These are phyloP conservation scores for Tanaodytes sp. DNA, from an alignment of 2,888 invertebrate genomes.

Conservation along the genomic window DNA sequence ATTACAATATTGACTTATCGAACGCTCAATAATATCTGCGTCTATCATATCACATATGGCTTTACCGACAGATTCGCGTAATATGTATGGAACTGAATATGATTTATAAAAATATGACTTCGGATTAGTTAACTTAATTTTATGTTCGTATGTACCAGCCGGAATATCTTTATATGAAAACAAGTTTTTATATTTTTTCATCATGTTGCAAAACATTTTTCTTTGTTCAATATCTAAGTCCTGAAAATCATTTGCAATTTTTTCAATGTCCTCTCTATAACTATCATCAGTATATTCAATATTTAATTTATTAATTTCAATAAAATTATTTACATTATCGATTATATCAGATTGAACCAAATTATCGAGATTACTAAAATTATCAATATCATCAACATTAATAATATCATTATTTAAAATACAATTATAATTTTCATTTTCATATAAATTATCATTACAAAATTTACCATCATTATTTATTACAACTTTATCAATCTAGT, in stretches of 20 bases:
- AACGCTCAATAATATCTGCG: background rate
- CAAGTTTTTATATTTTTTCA: constrained; percentile 11
- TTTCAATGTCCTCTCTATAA: background rate
- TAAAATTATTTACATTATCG: too few relatives aligned
- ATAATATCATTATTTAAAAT: background rate
- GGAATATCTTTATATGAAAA: background rate
- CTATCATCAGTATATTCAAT: background rate
- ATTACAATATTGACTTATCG: constrained; percentile 1
- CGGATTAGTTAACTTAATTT: background rate
- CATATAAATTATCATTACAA: background rate
- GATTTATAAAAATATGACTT: background rate
- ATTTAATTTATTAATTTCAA: background rate
- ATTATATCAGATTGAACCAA: too few relatives aligned
- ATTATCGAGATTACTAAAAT: background rate
- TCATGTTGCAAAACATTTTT: background rate
- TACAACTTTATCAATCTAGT: background rate
- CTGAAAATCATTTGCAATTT: background rate
- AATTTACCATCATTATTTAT: background rate
- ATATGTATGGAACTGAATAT: background rate
- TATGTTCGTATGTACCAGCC: constrained; percentile 2
- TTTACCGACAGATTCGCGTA: background rate
- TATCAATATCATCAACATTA: background rate
- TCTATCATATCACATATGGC: background rate
- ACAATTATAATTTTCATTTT: background rate
- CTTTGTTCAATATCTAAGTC: background rate